These are phyloP conservation scores for Myotis brandtii DNA, from an alignment of 2,113 vertebrate species.

Conservation along the genomic window DNA sequence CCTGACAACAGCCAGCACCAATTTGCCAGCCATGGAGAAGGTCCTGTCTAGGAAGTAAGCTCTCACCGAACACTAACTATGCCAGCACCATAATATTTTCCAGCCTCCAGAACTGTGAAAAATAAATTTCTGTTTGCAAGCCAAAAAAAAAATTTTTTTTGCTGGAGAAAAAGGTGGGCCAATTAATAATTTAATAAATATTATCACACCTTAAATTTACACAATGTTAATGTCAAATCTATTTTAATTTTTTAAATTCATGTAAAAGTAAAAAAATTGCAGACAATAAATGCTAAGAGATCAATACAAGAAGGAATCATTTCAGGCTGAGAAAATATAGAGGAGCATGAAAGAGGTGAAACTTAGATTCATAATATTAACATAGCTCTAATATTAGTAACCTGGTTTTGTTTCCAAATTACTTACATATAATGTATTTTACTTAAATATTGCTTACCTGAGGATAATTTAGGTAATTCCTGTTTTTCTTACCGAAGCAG, in stretches of 20 bases:
- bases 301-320: neutral
- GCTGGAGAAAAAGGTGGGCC: neutral
- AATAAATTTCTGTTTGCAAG: neutral
- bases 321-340: neutral
- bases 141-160: neutral
- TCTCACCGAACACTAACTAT: neutral
- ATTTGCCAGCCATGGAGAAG: neutral
- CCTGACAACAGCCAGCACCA: neutral
- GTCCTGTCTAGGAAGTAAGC: neutral
- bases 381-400: neutral
- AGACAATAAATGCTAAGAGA: neutral
- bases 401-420: neutral
- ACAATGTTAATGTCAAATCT: neutral
- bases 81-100: neutral
- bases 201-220: neutral
- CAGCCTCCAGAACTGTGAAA: neutral
- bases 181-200: neutral
- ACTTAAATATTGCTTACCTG: conserved; percentile 10
- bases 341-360: neutral
- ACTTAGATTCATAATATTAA: neutral
- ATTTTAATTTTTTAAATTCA: neutral
- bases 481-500: neutral
- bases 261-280: neutral
- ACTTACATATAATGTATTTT: conserved; percentile 4
- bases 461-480: neutral